These are phyloP conservation scores for Helobdella robusta DNA, from an alignment of 2,888 invertebrate genomes.

Conservation along the genomic window DNA sequence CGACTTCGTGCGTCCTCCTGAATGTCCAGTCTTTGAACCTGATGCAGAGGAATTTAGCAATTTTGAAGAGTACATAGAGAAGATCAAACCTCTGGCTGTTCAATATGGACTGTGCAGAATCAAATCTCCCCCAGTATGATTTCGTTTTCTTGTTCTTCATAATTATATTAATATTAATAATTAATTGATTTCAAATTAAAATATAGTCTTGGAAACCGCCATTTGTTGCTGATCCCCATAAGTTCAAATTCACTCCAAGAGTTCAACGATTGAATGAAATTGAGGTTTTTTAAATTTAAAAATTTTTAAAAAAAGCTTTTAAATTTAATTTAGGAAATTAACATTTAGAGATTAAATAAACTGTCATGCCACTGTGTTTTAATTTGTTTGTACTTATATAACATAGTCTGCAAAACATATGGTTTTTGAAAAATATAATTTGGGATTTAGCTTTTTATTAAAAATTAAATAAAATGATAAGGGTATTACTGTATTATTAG, in stretches of 20 bases:
- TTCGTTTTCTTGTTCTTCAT: not conserved
- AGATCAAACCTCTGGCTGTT: constrained; percentile 88
- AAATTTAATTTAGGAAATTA: too few species aligned
- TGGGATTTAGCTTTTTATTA: too few species aligned
- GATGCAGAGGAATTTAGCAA: constrained; percentile 88
- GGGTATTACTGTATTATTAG: too few species aligned
- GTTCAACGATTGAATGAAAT: constrained; percentile 92
- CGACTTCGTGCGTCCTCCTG: constrained; percentile 53
- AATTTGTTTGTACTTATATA: too few species aligned
- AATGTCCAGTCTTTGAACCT: constrained; percentile 90
- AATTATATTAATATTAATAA: not conserved
- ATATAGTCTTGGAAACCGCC: constrained; percentile 86
- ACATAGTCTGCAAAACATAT: too few species aligned
- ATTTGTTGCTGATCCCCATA: constrained; percentile 92
- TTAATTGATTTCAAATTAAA: constrained; percentile 15
- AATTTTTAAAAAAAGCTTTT: not conserved
- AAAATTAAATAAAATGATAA: too few species aligned
- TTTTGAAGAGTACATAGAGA: constrained; percentile 87
- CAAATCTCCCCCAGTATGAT: constrained; percentile 72
- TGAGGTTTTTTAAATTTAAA: constrained; percentile 59
- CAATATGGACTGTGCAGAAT: constrained; percentile 97
- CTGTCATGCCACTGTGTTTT: too few species aligned
- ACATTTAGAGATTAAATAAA: too few species aligned
- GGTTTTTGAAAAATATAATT: too few species aligned
- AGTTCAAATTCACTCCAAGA: constrained; percentile 88